phyloP scores from a whole-genome alignment of 2,888 invertebrate species.

The Synergus umbraculus region DNA sequence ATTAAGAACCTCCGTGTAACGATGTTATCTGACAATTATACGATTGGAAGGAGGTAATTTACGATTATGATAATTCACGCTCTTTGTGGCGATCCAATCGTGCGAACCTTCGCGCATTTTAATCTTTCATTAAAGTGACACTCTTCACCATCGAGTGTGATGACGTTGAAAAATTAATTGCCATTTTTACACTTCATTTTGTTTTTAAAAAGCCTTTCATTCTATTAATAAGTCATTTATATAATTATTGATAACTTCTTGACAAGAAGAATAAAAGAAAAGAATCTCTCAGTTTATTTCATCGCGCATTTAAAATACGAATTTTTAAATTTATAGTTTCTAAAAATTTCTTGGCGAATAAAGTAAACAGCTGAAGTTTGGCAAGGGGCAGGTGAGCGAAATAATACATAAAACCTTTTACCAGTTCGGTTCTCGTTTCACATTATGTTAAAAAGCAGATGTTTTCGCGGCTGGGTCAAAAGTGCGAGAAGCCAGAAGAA shows the following conservation, averaged over 20 bases:
- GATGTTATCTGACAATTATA: conserved; percentile 29
- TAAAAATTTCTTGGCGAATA: background rate
- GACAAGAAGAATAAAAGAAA: background rate
- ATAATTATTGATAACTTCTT: background rate
- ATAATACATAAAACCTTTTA: conserved; percentile 19
- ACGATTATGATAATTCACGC: conserved; percentile 24
- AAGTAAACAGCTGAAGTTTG: conserved; percentile 6
- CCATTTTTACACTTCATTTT: background rate
- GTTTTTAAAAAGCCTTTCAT: background rate
- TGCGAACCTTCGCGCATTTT: conserved; percentile 26
- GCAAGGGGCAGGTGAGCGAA: conserved; percentile 4
- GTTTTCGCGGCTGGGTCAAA: conserved; percentile 24
- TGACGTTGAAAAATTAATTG: conserved; percentile 19
- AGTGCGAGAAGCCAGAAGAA: conserved; percentile 29
- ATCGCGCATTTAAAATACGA: background rate
- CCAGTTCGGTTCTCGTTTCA: conserved; percentile 11
- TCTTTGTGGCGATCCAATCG: conserved; percentile 24
- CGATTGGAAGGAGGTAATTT: conserved; percentile 18
- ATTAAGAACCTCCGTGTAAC: background rate
- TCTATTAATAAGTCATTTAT: background rate
- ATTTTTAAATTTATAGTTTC: background rate
- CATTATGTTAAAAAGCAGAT: conserved; percentile 19
- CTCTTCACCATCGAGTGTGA: conserved; percentile 18
- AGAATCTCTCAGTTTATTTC: background rate
- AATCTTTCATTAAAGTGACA: conserved; percentile 27